A percentile compares a stretch with the other conserved stretches of the same genome.
Conservation (phyloP, 2,113 vertebrate species). For the Prolemur simus region DNA sequence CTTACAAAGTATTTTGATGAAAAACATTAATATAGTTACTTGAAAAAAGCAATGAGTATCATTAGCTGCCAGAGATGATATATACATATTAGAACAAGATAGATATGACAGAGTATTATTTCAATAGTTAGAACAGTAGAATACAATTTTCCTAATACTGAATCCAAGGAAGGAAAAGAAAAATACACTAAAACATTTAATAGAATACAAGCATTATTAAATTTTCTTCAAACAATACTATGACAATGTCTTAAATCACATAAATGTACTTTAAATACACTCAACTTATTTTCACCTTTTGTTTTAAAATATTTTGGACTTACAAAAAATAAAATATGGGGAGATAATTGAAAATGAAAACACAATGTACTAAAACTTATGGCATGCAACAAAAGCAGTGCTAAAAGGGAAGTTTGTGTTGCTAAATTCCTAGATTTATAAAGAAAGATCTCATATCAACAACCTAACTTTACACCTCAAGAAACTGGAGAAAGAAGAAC, state of each 20-base stretch:
- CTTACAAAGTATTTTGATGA: background rate
- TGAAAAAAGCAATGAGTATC: background rate
- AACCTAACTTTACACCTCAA: background rate
- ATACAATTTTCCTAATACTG: background rate
- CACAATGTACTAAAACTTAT: background rate
- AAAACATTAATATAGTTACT: background rate
- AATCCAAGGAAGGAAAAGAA: background rate
- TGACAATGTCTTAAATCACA: background rate
- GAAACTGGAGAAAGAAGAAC: background rate
- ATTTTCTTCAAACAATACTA: background rate
- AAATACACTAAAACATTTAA: background rate
- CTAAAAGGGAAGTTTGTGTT: background rate
- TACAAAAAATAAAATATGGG: background rate
- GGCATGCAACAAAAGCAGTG: background rate
- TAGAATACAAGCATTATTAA: background rate
- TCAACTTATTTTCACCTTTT: background rate
- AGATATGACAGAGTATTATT: background rate
- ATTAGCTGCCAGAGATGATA: background rate
- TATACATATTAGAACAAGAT: background rate
- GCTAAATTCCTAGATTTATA: background rate
- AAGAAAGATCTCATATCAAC: background rate
- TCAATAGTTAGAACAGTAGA: background rate
- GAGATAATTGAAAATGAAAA: background rate
- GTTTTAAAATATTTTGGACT: background rate
- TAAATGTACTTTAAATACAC: background rate